These are phyloP conservation scores for Vultur gryphus DNA, from an alignment of 2,797 vertebrate species.

Conservation along the genomic window DNA sequence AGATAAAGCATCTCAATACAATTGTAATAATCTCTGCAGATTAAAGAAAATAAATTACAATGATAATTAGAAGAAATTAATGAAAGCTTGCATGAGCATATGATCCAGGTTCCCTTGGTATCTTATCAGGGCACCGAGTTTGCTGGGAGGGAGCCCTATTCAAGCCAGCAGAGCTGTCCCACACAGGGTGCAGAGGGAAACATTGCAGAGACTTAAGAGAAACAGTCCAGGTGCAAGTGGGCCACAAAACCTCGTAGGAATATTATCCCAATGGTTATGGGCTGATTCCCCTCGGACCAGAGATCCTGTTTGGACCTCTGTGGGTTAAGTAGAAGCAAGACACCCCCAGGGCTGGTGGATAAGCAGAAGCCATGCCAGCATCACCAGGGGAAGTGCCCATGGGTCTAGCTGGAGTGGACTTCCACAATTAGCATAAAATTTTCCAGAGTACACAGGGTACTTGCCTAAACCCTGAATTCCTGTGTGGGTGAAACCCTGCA, in stretches of 20 bases:
- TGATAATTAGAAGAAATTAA: background rate
- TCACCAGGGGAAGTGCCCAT: background rate
- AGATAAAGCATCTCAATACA: conserved; percentile 20
- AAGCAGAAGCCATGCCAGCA: background rate
- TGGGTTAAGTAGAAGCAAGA: background rate
- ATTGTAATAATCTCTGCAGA: conserved; percentile 36
- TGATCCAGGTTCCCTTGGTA: background rate
- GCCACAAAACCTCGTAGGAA: background rate
- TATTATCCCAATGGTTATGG: too few relatives aligned
- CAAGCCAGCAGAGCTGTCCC: background rate
- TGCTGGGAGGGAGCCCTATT: background rate
- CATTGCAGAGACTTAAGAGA: background rate
- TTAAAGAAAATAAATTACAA: background rate
- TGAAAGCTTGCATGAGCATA: background rate
- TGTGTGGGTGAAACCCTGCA: background rate
- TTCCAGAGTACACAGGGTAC: too few relatives aligned
- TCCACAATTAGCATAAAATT: rapidly evolving
- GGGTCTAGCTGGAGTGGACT: background rate
- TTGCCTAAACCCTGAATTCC: background rate
- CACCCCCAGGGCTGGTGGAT: background rate
- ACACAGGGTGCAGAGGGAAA: rapidly evolving
- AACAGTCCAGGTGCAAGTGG: background rate
- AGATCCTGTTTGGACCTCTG: background rate
- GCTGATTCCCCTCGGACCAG: background rate
- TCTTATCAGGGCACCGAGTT: background rate